Evolutionary conservation across 2,113 vertebrate genomes (phyloP), one percentile per base, ranked within the genome.

Genomic region (Bothrops jararaca): DNA sequence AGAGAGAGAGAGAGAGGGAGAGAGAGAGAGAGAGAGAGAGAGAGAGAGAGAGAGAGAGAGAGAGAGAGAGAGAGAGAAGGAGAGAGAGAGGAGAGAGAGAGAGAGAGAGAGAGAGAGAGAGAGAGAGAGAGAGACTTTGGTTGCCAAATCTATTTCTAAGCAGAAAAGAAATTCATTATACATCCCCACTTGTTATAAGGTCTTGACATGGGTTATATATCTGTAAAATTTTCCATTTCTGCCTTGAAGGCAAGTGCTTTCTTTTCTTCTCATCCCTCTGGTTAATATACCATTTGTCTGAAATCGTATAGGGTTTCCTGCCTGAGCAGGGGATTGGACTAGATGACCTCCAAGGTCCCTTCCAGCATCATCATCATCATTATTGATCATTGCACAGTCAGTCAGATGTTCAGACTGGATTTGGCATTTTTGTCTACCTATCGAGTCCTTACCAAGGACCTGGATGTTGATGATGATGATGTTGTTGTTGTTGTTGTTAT

Each of bases 171-270:
- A 1, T 24, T 93, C 91, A 89, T 93, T 91, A 42, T 85, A 92
- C 45, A 85, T 86, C 92, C 24, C 90, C 64, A 34, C 60, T 64
- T 22, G 74, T 34, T 91, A 26, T 91, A 95, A 96, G 60, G 92
- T 94, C 94, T 93, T 93, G 91, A 56, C 91, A 74, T 60, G 91
- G 91, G 60, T 95, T 93, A 93, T 91, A 93, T 92, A 94, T 80
- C n/a, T 90, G 93, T 89, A 94, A 95, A 93, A 94, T 90, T 92
- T 95, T 94, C 95, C 94, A 60, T 91, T 93, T 95, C 94, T 89
- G 91, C 87, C 94, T 89, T 23, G 13, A 95, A 94, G 96, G 94
- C 92, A 95, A 95, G 90, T 96, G 94, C 93, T 92, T 94, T 87
- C 91, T 95, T 91, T 95, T 57, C n/a, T 95, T 93, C 92, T 95